These are phyloP conservation scores for Caranx melampygus DNA, from an alignment of 2,113 vertebrate genomes.

Conservation along the genomic window DNA sequence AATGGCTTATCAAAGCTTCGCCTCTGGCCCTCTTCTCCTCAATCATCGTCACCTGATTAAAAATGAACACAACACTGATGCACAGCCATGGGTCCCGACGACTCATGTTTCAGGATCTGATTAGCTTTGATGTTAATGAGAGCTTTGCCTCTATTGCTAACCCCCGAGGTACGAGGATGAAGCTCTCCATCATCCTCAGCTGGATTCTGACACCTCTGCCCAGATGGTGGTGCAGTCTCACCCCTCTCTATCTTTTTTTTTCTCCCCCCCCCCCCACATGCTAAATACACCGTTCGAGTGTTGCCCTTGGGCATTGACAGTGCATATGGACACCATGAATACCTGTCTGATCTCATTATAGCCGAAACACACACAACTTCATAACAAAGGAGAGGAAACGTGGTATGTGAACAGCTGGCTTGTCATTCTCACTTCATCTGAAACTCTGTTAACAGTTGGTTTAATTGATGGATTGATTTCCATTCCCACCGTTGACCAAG, in stretches of 20 bases:
- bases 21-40: slow-evolving; percentile 40
- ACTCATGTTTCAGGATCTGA: slow-evolving; percentile 74
- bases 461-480: slow-evolving; percentile 43
- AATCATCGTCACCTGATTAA: slow-evolving; percentile 63
- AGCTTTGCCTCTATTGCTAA: slow-evolving; percentile 58
- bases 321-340: slow-evolving; percentile 74
- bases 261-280: slow-evolving; percentile 25
- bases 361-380: slow-evolving; percentile 43
- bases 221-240: slow-evolving; percentile 75
- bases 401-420: slow-evolving; percentile 65
- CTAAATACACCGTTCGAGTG: slow-evolving; percentile 64
- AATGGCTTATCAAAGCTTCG: slow-evolving; percentile 24
- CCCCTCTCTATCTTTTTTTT: slow-evolving; percentile 46
- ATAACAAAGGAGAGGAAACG: slow-evolving; percentile 54
- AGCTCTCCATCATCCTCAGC: slow-evolving; percentile 72
- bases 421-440: slow-evolving; percentile 46
- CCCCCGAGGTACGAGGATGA: slow-evolving; percentile 62
- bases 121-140: slow-evolving; percentile 74
- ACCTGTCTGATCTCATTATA: slow-evolving; percentile 71
- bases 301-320: slow-evolving; percentile 62
- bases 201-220: slow-evolving; percentile 72
- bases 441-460: slow-evolving; percentile 43
- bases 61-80: slow-evolving; percentile 65
- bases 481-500: slow-evolving; percentile 6
- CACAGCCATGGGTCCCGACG: slow-evolving; percentile 60